Evolutionary conservation across 1,140 invertebrate species (phyloP).

Genomic region (Sinonovacula constricta): DNA sequence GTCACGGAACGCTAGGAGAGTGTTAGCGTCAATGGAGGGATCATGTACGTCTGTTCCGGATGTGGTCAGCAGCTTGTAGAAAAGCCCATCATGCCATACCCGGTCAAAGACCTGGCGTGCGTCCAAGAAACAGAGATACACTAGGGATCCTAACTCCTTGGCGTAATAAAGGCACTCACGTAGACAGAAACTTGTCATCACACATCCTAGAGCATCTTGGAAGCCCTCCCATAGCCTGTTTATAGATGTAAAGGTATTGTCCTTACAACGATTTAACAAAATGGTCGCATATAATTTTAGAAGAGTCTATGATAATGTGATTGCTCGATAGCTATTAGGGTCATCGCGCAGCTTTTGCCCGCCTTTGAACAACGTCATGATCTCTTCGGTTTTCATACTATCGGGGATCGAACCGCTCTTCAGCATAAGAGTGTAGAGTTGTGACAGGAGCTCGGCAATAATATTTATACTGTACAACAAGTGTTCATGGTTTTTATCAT

Average conservation of each 20-base stretch:
- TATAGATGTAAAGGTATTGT: background rate
- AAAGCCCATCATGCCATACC: slow-evolving; percentile 1
- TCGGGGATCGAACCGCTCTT: background rate
- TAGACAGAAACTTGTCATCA: slow-evolving; percentile 1
- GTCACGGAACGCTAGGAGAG: background rate
- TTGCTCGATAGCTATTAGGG: slow-evolving; percentile 1
- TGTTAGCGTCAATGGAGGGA: background rate
- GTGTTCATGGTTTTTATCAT: background rate
- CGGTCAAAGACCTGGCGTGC: slow-evolving; percentile 1
- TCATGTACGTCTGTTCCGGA: background rate
- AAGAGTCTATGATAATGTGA: background rate
- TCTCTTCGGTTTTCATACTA: background rate
- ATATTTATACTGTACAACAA: slow-evolving; percentile 2
- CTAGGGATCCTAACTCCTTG: background rate
- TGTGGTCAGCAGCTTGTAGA: background rate
- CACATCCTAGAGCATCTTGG: background rate
- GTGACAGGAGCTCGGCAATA: background rate
- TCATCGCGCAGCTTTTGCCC: slow-evolving; percentile 1
- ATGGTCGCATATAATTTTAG: background rate
- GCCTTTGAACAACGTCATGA: slow-evolving; percentile 27
- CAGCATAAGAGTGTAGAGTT: slow-evolving; percentile 6
- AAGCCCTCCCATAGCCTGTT: background rate
- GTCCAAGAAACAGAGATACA: slow-evolving; percentile 1
- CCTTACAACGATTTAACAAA: background rate
- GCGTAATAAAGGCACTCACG: background rate